Conservation (phyloP, 2,888 invertebrate genomes). For the Molanna angustata region DNA sequence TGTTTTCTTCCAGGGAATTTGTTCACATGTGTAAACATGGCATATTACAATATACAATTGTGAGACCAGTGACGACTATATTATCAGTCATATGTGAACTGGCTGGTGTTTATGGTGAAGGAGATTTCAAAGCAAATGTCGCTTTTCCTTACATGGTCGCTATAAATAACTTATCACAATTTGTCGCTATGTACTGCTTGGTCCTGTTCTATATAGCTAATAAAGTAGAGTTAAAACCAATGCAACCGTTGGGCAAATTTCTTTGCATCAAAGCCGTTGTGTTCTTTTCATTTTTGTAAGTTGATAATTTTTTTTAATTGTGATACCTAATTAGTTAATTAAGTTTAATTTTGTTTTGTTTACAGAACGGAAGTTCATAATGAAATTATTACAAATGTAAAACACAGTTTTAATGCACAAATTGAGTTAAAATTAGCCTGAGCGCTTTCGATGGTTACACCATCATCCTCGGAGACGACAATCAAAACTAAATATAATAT, state of each 20-base stretch:
- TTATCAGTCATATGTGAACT: conserved; percentile 88
- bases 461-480: too few relatives aligned
- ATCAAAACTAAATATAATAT: too few relatives aligned
- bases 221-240: conserved; percentile 80
- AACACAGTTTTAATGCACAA: too few relatives aligned
- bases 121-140: conserved; percentile 78
- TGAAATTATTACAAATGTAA: too few relatives aligned
- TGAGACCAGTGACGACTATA: conserved; percentile 84
- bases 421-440: too few relatives aligned
- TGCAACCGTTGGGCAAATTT: conserved; percentile 94
- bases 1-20: conserved; percentile 67
- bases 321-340: too few relatives aligned
- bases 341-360: too few relatives aligned
- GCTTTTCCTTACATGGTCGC: conserved; percentile 90
- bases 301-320: conserved; percentile 35
- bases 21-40: conserved; percentile 96
- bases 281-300: conserved; percentile 98
- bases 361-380: too few relatives aligned
- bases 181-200: conserved; percentile 94
- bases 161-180: conserved; percentile 90
- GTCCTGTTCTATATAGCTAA: conserved; percentile 92
- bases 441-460: too few relatives aligned
- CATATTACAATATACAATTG: conserved; percentile 91
- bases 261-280: conserved; percentile 96
- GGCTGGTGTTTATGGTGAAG: conserved; percentile 85